These are phyloP conservation scores for Cepphus grylle DNA, from an alignment of 2,113 vertebrate genomes.

Conservation along the genomic window DNA sequence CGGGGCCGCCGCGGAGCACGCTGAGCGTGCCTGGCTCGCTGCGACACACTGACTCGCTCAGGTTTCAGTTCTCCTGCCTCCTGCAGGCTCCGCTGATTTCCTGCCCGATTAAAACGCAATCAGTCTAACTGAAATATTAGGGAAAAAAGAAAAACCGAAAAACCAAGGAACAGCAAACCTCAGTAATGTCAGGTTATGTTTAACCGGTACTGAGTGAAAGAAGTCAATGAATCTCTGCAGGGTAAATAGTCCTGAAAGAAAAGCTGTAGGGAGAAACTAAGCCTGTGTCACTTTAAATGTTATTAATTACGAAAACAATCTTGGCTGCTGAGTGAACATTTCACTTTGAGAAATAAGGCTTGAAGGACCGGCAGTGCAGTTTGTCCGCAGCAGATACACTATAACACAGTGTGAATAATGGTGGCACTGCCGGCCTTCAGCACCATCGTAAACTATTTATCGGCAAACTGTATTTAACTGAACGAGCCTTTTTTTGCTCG, in stretches of 20 bases:
- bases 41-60: not conserved
- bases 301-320: not conserved
- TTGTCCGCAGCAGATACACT: not conserved
- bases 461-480: not conserved
- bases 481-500: not conserved
- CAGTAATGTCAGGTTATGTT: not conserved
- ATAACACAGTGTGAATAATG: not conserved
- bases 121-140: not conserved
- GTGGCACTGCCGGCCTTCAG: not conserved
- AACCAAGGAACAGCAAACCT: not conserved
- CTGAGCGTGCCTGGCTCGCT: not conserved
- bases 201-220: not conserved
- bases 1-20: rapidly evolving
- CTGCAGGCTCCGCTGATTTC: not conserved
- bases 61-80: not conserved
- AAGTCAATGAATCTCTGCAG: not conserved
- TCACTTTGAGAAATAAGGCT: not conserved
- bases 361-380: not conserved
- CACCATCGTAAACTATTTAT: not conserved
- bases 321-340: not conserved
- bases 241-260: not conserved
- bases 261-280: not conserved
- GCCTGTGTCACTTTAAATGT: not conserved
- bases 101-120: not conserved
- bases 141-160: rapidly evolving